phyloP scores from a whole-genome alignment of 2,888 invertebrate genomes.

The Caenorhabditis angaria region DNA sequence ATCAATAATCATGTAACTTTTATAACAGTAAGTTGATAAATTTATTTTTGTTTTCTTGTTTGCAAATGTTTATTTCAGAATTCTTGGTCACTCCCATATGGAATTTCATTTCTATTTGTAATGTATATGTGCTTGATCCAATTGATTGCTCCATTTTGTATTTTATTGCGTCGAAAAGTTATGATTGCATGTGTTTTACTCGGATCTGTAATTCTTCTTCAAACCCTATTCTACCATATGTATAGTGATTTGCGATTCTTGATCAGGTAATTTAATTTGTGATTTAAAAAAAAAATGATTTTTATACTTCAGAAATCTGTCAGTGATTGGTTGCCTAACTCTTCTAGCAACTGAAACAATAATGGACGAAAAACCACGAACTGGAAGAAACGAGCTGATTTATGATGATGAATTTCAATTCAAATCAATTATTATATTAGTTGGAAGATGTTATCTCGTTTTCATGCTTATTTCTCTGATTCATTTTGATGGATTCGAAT shows the following conservation, averaged over 20 bases:
- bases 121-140: slow-evolving; percentile 75
- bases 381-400: slow-evolving; percentile 85
- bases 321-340: slow-evolving; percentile 92
- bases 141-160: slow-evolving; percentile 93
- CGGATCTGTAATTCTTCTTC: slow-evolving; percentile 92
- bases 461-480: slow-evolving; percentile 1
- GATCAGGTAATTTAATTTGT: slow-evolving; percentile 6
- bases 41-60: too few relatives aligned
- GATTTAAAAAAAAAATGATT: background rate
- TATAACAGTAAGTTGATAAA: slow-evolving; percentile 13
- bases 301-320: slow-evolving; percentile 81
- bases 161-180: slow-evolving; percentile 87
- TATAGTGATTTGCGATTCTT: slow-evolving; percentile 23
- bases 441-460: background rate
- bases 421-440: slow-evolving; percentile 1
- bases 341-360: slow-evolving; percentile 89
- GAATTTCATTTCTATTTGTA: slow-evolving; percentile 7
- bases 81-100: slow-evolving; percentile 9
- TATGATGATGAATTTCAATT: slow-evolving; percentile 77
- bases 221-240: slow-evolving; percentile 81
- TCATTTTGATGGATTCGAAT: background rate
- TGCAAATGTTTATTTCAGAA: background rate
- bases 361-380: slow-evolving; percentile 76
- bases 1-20: slow-evolving; percentile 71
- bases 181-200: slow-evolving; percentile 83